These are phyloP conservation scores for Hemicentrotus pulcherrimus DNA, from an alignment of 35 echinoderm and acorn worm genomes.

Conservation along the genomic window DNA sequence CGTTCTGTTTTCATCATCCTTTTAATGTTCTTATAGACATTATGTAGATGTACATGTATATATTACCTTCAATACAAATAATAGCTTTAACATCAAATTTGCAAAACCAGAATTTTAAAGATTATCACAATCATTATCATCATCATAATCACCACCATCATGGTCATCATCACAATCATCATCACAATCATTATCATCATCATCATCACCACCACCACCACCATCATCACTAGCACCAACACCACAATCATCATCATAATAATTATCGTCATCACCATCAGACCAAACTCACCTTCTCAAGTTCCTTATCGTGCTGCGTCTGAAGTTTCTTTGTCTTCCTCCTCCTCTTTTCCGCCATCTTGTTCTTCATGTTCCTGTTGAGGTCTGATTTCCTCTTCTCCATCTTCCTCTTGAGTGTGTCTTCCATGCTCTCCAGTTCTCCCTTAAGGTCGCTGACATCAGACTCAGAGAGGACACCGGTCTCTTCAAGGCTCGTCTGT, in stretches of 20 bases:
- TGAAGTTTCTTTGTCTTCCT: constrained; percentile 86
- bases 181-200: not conserved
- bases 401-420: constrained; percentile 54
- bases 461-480: constrained; percentile 53
- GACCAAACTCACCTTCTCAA: constrained; percentile 74
- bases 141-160: not conserved
- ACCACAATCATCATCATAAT: not conserved
- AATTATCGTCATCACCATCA: not conserved
- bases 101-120: not conserved
- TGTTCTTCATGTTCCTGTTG: constrained; percentile 76
- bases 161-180: not conserved
- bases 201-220: not conserved
- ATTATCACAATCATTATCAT: not conserved
- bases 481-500: constrained; percentile 59
- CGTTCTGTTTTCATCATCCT: not conserved
- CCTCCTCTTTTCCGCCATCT: constrained; percentile 84
- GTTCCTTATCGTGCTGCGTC: constrained; percentile 75
- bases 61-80: not conserved
- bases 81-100: not conserved
- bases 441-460: constrained; percentile 53
- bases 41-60: not conserved
- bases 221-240: not conserved
- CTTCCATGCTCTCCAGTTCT: constrained; percentile 78
- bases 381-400: constrained; percentile 68
- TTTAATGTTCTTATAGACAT: not conserved